These are phyloP conservation scores for human (Homo sapiens) DNA, from an alignment of 2,113 vertebrate genomes.

Conservation along the genomic window DNA sequence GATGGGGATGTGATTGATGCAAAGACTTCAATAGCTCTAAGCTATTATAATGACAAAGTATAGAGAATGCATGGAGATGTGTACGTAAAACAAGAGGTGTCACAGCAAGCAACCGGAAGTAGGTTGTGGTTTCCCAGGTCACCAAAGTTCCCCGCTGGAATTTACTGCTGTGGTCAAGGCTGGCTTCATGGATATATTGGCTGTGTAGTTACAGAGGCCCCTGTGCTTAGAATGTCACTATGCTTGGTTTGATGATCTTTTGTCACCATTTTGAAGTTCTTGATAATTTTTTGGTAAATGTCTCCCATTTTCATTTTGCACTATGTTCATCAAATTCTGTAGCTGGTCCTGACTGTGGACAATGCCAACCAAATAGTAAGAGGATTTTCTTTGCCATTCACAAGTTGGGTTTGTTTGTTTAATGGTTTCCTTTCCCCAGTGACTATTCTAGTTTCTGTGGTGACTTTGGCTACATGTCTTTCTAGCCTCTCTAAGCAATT, in stretches of 20 bases:
- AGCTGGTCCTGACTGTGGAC: not conserved
- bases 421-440: not conserved
- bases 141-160: not conserved
- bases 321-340: not conserved
- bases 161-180: not conserved
- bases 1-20: not conserved
- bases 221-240: not conserved
- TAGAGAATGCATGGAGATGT: not conserved
- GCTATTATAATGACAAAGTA: not conserved
- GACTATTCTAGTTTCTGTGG: not conserved
- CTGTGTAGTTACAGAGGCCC: not conserved
- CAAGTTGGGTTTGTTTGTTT: not conserved
- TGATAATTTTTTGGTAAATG: not conserved
- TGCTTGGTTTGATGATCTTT: not conserved
- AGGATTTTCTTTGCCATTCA: not conserved
- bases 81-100: not conserved
- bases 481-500: not conserved
- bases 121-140: not conserved
- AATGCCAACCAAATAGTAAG: not conserved
- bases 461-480: not conserved
- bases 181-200: not conserved
- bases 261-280: not conserved
- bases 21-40: not conserved
- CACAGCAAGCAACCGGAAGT: not conserved
- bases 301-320: not conserved